These are phyloP conservation scores for Nomada fabriciana DNA, from an alignment of 2,888 invertebrate species.

Conservation along the genomic window DNA sequence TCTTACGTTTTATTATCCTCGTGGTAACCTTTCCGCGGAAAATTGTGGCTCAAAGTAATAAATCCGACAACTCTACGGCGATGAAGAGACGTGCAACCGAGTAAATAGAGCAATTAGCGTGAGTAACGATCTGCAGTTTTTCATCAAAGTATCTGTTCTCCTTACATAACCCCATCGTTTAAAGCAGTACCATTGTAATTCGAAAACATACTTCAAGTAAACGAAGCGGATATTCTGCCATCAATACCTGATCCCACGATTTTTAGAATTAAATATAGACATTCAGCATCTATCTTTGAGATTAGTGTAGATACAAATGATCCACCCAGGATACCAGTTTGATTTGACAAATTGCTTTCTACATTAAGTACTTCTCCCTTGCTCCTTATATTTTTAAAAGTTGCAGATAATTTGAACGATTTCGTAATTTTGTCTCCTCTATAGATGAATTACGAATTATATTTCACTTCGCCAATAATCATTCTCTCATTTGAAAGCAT, in stretches of 20 bases:
- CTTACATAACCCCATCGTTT: not conserved
- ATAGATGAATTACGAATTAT: too few species aligned
- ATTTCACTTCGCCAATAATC: too few species aligned
- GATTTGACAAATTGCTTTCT: not conserved
- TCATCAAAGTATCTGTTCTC: not conserved
- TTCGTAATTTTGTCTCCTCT: not conserved
- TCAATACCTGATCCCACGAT: not conserved
- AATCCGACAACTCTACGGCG: not conserved
- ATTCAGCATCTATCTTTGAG: not conserved
- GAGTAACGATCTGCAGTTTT: conserved; percentile 1
- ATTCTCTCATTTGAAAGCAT: too few species aligned
- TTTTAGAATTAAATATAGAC: not conserved
- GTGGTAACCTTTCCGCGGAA: too few species aligned
- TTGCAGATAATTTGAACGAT: not conserved
- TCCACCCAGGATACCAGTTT: not conserved
- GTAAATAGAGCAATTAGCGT: conserved; percentile 10
- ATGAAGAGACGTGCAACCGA: not conserved
- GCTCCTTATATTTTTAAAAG: too few species aligned
- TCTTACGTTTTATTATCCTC: too few species aligned
- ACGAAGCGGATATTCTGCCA: not conserved
- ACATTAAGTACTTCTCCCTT: too few species aligned
- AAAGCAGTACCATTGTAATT: not conserved
- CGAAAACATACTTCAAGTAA: not conserved
- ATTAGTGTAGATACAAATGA: conserved; percentile 6
- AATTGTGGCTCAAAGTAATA: not conserved